Evolutionary conservation across 2,113 vertebrate species (phyloP).

Genomic region (Dasyornis broadbenti): DNA sequence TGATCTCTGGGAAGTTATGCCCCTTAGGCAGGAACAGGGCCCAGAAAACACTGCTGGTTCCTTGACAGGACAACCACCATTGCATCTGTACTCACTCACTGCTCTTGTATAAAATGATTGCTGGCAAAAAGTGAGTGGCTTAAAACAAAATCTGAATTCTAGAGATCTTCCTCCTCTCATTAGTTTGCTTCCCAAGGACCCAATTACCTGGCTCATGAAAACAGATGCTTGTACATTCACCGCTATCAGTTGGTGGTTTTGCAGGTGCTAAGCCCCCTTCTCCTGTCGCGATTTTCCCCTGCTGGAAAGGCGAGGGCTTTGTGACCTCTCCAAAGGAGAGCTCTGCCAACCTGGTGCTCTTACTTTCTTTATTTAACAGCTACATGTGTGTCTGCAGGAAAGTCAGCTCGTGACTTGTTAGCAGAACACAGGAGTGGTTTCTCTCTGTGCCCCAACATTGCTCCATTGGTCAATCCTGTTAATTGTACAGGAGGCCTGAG

Average conservation of each 20-base stretch:
- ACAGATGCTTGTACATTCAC: neutral
- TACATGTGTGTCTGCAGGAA: neutral
- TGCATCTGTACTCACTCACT: neutral
- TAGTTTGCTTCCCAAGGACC: conserved; percentile 33
- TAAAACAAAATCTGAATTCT: conserved; percentile 5
- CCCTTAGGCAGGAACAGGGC: neutral
- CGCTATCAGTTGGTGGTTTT: neutral
- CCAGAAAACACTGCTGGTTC: neutral
- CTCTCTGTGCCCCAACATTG: neutral
- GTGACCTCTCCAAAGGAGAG: neutral
- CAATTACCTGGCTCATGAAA: neutral
- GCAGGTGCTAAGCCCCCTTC: neutral
- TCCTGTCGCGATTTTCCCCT: neutral
- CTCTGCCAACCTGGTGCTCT: neutral
- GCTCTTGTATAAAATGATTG: neutral
- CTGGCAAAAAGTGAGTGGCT: neutral
- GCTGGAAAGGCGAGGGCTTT: neutral
- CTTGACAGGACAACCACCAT: neutral
- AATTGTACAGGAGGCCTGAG: neutral
- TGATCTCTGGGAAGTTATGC: neutral
- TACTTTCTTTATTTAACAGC: neutral
- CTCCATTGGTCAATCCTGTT: neutral
- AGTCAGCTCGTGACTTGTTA: neutral
- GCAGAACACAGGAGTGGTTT: neutral
- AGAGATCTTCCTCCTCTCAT: neutral